Base-by-base conservation (phyloP, 2,888 invertebrate species). In the Ophonus ardosiacus region DNA sequence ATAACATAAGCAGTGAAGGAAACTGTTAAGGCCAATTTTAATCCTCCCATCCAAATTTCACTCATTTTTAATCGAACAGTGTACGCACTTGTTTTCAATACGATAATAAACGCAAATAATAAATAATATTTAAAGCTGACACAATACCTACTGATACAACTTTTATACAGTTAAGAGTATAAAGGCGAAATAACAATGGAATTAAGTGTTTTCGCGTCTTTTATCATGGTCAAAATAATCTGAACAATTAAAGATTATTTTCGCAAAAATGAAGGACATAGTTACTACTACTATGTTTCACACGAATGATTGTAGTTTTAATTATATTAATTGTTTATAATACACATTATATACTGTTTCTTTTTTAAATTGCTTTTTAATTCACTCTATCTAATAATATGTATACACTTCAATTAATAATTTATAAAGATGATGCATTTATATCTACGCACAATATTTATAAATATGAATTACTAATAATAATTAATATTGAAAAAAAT, bases 21-120 rank as follows among this genome's bases (percentile, higher is more conserved):
- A 88, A 95, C 91, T 84, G 94, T 94, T 89, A 95, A 90, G 86
- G 93, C 93, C 87, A 95, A 90, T 91, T 93, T 94, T 89, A 95
- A 92, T 86, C 93, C 91, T 87, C 93, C 93, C 93, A 95, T 94
- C 94, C 94, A 95, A 86, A 95, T 86, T 76, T 93, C 88, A 88
- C 93, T 93, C 95, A 95, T 95, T 88, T 87, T 90, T 90, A 74
- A 74, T 15, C 13, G 6, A 8, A 51, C 43, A 13, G 7, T 51
- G 8, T 51, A 2, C 43, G 13, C 43, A 10, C 43, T 51, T 51
- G 3, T 51, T 51, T 51, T 3, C 43, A 51, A 8, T 51, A 51
- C 7, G 10, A 51, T 10, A 51, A 13, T 43, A 51, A 51, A 31
- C 31, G 31, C 31, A 5, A 10, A 57, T 59, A 68, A 81, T 81